A percentile compares a stretch with the other conserved stretches of the same genome.
phyloP scores from a whole-genome alignment of 1,140 invertebrate genomes.

The Bombus fervidus region DNA sequence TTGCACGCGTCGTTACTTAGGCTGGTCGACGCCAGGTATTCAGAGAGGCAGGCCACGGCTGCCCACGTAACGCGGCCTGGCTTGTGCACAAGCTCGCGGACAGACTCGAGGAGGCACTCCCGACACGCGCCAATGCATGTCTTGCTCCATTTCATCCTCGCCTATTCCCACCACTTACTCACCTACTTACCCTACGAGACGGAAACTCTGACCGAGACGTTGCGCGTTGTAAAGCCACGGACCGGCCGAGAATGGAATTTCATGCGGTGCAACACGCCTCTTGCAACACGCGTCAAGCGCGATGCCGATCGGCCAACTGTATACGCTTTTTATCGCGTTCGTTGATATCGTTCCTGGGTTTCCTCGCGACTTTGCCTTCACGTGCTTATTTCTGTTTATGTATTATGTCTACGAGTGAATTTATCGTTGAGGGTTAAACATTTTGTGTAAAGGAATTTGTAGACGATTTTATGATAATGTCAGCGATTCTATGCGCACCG shows the following conservation, averaged over 20 bases:
- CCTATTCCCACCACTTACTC: constrained; percentile 78
- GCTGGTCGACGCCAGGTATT: constrained; percentile 27
- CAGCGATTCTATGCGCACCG: too few relatives aligned
- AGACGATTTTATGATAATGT: too few relatives aligned
- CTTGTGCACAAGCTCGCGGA: constrained; percentile 39
- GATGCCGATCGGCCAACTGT: background rate
- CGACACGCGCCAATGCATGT: constrained; percentile 81
- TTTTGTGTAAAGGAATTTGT: background rate
- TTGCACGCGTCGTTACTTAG: constrained; percentile 59
- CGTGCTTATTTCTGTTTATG: too few relatives aligned
- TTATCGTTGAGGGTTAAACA: background rate
- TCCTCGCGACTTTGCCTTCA: background rate
- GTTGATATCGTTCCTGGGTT: background rate
- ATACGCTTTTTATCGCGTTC: background rate
- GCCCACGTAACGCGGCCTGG: constrained; percentile 59
- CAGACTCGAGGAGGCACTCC: constrained; percentile 74
- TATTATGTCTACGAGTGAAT: background rate
- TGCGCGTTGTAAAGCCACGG: constrained; percentile 25
- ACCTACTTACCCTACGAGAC: constrained; percentile 79
- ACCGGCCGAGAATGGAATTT: constrained; percentile 60
- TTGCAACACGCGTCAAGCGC: constrained; percentile 50
- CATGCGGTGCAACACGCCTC: constrained; percentile 52
- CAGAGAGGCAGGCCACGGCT: constrained; percentile 38
- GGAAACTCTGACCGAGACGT: constrained; percentile 77
- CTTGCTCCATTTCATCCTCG: constrained; percentile 81